Evolutionary conservation across 2,113 vertebrate species (phyloP).

Genomic region (Alethe castanea): DNA sequence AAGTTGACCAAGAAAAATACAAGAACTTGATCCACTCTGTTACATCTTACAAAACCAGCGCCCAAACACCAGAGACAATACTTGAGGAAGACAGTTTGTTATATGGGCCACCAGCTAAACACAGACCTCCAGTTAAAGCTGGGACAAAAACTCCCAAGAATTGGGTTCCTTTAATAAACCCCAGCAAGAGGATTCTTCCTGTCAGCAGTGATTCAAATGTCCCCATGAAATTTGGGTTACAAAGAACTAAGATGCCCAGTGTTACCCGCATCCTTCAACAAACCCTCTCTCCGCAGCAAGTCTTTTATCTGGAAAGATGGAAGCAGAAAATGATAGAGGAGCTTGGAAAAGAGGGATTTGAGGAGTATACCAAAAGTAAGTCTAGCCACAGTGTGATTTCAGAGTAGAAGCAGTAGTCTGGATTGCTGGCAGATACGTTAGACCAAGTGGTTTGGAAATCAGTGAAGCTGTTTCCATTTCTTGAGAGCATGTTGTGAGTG

Average conservation of each 20-base stretch:
- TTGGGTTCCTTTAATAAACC: constrained; percentile 76
- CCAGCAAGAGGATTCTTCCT: constrained; percentile 33
- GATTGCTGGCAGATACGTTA: accelerated
- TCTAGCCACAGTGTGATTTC: not conserved
- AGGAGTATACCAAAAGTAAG: constrained; percentile 85
- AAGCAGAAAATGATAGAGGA: constrained; percentile 84
- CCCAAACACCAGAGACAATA: constrained; percentile 80
- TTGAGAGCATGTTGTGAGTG: not conserved
- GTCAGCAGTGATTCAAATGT: constrained; percentile 1
- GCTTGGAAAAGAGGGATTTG: constrained; percentile 90
- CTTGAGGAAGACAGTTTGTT: constrained; percentile 78
- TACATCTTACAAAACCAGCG: constrained; percentile 72
- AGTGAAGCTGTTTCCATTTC: not conserved
- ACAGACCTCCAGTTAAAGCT: constrained; percentile 13
- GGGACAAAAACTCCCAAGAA: constrained; percentile 59
- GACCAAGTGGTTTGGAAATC: not conserved
- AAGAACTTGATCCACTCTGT: constrained; percentile 82
- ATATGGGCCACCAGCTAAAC: constrained; percentile 79
- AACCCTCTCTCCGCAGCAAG: constrained; percentile 84
- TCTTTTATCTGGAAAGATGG: constrained; percentile 89
- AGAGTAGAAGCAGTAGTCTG: not conserved
- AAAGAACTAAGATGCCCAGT: constrained; percentile 72
- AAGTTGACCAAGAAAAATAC: constrained; percentile 83
- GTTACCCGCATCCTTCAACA: constrained; percentile 90
- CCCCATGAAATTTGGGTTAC: constrained; percentile 75